phyloP scores from a whole-genome alignment of 2,113 vertebrate species.

The Tretioscincus oriximinensis region DNA sequence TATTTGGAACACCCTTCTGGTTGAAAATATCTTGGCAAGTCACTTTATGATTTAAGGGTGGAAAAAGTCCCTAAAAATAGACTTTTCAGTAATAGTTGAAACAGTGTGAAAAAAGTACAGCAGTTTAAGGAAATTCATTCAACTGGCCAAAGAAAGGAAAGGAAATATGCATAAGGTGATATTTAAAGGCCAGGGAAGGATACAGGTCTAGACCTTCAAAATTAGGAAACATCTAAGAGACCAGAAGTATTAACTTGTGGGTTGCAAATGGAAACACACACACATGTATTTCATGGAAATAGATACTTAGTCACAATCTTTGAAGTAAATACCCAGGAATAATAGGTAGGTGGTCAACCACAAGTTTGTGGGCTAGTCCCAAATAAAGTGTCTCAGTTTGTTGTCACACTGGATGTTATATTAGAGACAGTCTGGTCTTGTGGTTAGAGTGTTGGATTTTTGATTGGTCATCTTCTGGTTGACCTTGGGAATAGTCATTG shows the following conservation, averaged over 20 bases:
- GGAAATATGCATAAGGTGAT: neutral
- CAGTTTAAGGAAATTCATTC: neutral
- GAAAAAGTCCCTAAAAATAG: constrained; percentile 29
- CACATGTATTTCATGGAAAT: neutral
- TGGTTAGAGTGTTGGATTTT: too few relatives aligned
- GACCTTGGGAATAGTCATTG: too few relatives aligned
- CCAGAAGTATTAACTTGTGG: neutral
- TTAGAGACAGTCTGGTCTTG: too few relatives aligned
- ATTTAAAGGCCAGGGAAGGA: neutral
- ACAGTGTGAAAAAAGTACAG: neutral
- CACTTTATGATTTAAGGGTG: constrained; percentile 32
- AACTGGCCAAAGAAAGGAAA: neutral
- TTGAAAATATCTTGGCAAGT: constrained; percentile 34
- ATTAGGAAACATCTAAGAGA: too few relatives aligned
- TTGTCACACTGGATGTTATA: neutral
- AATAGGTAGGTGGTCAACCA: neutral
- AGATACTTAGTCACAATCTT: neutral
- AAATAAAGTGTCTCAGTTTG: neutral
- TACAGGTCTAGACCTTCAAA: neutral
- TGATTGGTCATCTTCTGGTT: too few relatives aligned
- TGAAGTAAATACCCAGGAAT: neutral
- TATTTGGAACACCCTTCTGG: constrained; percentile 41
- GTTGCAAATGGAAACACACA: too few relatives aligned
- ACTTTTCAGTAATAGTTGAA: constrained; percentile 1
- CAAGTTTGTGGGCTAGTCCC: neutral